phyloP scores from a whole-genome alignment of 2,888 invertebrate genomes.

The Steromphala cineraria region DNA sequence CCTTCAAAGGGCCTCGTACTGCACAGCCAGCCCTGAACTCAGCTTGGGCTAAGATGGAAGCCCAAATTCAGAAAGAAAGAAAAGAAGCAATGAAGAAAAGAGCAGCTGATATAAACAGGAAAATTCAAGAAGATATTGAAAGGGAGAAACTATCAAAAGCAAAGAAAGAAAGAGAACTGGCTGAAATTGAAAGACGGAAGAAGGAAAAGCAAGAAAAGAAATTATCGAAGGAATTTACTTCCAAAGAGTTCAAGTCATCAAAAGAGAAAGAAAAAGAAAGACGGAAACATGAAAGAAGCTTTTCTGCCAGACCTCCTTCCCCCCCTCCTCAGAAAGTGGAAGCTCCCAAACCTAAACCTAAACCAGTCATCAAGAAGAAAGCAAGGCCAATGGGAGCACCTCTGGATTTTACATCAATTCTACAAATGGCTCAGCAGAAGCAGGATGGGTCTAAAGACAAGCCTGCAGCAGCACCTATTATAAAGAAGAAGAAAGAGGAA shows the following conservation, averaged over 20 bases:
- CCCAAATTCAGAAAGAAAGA: conserved; percentile 33
- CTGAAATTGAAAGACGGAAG: conserved; percentile 29
- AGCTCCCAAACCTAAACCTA: neutral
- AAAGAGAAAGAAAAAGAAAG: neutral
- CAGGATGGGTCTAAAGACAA: conserved; percentile 11
- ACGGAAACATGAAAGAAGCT: neutral
- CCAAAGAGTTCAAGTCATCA: neutral
- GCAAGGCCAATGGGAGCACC: conserved; percentile 34
- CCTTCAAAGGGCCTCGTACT: conserved; percentile 10
- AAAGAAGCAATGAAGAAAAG: conserved; percentile 9
- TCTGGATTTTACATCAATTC: conserved; percentile 50
- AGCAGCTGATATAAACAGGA: conserved; percentile 37
- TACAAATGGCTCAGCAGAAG: conserved; percentile 54
- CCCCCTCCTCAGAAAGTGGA: neutral
- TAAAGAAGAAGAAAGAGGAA: conserved; percentile 36
- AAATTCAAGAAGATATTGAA: conserved; percentile 33
- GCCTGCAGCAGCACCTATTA: conserved; percentile 21
- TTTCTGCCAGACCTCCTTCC: neutral
- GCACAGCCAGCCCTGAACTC: neutral
- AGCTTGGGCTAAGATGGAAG: conserved; percentile 30
- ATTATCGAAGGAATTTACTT: neutral
- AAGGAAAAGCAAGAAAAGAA: neutral
- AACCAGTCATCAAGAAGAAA: conserved; percentile 17
- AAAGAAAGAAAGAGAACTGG: conserved; percentile 33
- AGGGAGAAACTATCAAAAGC: conserved; percentile 26